phyloP scores from a whole-genome alignment of 2,113 vertebrate species.

The Anoplopoma fimbria region DNA sequence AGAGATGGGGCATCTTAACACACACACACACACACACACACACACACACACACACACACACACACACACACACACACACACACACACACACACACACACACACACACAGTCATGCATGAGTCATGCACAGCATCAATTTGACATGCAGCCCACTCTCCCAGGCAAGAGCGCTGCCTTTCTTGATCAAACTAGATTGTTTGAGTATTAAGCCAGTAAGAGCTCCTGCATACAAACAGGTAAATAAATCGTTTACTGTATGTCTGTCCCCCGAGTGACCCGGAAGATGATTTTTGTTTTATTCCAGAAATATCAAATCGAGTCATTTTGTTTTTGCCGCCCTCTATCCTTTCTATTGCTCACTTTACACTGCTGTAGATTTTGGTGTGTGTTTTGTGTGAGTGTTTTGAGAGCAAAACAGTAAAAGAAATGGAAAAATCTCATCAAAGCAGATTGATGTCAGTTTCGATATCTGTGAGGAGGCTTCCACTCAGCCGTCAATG shows the following conservation, averaged over 20 bases:
- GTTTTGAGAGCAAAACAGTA: neutral
- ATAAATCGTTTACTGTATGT: slow-evolving; percentile 52
- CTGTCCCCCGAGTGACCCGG: slow-evolving; percentile 2
- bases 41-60: slow-evolving; percentile 10
- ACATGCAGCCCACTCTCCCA: slow-evolving; percentile 53
- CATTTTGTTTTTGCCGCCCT: slow-evolving; percentile 12
- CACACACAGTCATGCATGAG: slow-evolving; percentile 43
- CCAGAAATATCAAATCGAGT: slow-evolving; percentile 56
- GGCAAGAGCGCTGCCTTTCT: slow-evolving; percentile 48
- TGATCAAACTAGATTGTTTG: slow-evolving; percentile 50
- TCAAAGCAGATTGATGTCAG: slow-evolving; percentile 46
- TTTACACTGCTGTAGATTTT: neutral
- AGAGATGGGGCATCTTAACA: neutral
- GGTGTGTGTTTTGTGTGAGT: neutral
- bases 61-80: slow-evolving; percentile 4
- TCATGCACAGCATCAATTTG: slow-evolving; percentile 53
- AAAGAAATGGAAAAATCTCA: slow-evolving; percentile 17
- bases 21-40: neutral
- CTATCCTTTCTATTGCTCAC: slow-evolving; percentile 11
- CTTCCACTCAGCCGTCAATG: slow-evolving; percentile 29
- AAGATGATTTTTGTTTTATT: slow-evolving; percentile 34
- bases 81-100: slow-evolving; percentile 22
- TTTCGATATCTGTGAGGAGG: slow-evolving; percentile 32
- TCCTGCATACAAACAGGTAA: slow-evolving; percentile 61
- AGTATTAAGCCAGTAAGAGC: slow-evolving; percentile 47